Conservation (phyloP, 2,888 invertebrate genomes). For the Nomada ruficornis region DNA sequence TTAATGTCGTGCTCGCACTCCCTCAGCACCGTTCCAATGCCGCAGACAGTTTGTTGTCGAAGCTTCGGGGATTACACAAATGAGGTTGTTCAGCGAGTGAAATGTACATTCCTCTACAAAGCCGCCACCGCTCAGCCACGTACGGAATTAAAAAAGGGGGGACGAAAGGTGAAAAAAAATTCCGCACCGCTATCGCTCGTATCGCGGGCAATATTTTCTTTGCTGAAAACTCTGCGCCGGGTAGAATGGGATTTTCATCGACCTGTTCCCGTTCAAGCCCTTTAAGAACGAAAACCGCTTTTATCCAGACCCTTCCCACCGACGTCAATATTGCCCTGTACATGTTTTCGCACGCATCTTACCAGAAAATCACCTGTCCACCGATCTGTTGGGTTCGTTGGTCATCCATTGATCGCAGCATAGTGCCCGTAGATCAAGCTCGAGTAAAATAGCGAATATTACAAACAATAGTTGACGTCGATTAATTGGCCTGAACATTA, state of each 20-base stretch:
- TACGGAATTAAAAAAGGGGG: constrained; percentile 69
- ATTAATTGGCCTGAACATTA: constrained; percentile 34
- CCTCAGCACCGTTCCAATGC: constrained; percentile 64
- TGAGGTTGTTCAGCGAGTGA: constrained; percentile 78
- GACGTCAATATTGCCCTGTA: constrained; percentile 50
- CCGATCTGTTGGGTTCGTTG: neutral
- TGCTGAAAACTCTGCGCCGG: constrained; percentile 66
- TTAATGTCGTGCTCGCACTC: constrained; percentile 74
- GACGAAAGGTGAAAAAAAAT: constrained; percentile 63
- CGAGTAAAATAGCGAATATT: neutral
- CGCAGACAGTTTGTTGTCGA: constrained; percentile 78
- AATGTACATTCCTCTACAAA: constrained; percentile 74
- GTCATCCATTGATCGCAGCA: neutral
- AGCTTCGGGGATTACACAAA: constrained; percentile 79
- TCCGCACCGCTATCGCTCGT: constrained; percentile 59
- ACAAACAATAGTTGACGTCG: constrained; percentile 13
- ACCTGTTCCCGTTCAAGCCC: constrained; percentile 62
- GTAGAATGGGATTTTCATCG: constrained; percentile 71
- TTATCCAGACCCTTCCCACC: constrained; percentile 56
- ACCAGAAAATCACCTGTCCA: constrained; percentile 8
- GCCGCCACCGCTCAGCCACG: constrained; percentile 60
- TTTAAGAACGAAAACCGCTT: constrained; percentile 66
- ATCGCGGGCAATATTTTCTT: constrained; percentile 72
- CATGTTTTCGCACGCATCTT: constrained; percentile 47
- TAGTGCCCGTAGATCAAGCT: neutral